Conservation (phyloP, 2,113 vertebrate genomes). For the Porphyrio hochstetteri region DNA sequence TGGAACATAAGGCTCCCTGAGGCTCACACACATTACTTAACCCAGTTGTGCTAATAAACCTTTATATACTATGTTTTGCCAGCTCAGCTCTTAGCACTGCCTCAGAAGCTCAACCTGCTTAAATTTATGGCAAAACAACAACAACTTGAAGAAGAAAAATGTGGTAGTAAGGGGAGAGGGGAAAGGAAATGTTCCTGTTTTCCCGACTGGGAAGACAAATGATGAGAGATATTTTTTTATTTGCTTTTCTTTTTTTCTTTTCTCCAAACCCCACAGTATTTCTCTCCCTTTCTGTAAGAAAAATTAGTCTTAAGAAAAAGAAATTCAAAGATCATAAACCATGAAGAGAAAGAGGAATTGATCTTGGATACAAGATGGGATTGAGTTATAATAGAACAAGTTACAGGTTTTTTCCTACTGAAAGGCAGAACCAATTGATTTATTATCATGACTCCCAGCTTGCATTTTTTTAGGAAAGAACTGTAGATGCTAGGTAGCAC, state of each 20-base stretch:
- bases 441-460: slow-evolving; percentile 65
- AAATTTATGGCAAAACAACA: slow-evolving; percentile 68
- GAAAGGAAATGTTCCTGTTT: slow-evolving; percentile 2
- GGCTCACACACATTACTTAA: slow-evolving; percentile 61
- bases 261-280: background rate
- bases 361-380: slow-evolving; percentile 67
- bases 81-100: slow-evolving; percentile 28
- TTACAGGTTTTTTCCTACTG: slow-evolving; percentile 62
- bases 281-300: slow-evolving; percentile 32
- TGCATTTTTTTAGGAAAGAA: slow-evolving; percentile 44
- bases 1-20: slow-evolving; percentile 42
- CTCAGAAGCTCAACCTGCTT: slow-evolving; percentile 58
- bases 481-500: slow-evolving; percentile 58
- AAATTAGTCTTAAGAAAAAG: slow-evolving; percentile 64
- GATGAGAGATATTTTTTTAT: background rate
- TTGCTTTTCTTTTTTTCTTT: background rate
- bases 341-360: slow-evolving; percentile 69
- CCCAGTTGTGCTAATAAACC: slow-evolving; percentile 73
- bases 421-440: slow-evolving; percentile 79
- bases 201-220: slow-evolving; percentile 50
- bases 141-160: slow-evolving; percentile 62
- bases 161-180: background rate
- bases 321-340: slow-evolving; percentile 63
- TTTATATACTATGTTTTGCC: slow-evolving; percentile 60
- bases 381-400: slow-evolving; percentile 74